These are phyloP conservation scores for Micromys minutus DNA, from an alignment of 2,113 vertebrate genomes.

Conservation along the genomic window DNA sequence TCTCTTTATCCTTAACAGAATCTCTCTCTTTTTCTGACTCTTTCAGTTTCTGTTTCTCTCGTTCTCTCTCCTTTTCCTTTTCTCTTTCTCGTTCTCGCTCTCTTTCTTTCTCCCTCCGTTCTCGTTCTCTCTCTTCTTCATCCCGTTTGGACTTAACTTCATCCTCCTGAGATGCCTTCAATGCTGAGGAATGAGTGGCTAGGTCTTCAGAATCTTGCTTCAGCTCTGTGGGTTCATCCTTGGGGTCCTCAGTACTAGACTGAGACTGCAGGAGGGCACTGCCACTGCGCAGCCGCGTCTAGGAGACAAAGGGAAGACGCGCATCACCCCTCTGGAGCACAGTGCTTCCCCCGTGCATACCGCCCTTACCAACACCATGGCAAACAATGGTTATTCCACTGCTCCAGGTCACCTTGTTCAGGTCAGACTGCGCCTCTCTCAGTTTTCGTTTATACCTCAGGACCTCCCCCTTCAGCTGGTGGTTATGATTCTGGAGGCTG, in stretches of 20 bases:
- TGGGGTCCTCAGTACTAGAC: constrained; percentile 94
- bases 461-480: constrained; percentile 98
- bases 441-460: constrained; percentile 94
- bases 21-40: constrained; percentile 88
- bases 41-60: constrained; percentile 86
- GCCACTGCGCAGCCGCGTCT: constrained; percentile 92
- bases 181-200: constrained; percentile 82
- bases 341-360: not conserved
- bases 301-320: not conserved
- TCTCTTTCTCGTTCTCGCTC: constrained; percentile 85
- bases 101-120: constrained; percentile 89
- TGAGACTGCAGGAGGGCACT: constrained; percentile 93
- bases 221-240: constrained; percentile 91
- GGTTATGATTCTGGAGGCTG: constrained; percentile 98
- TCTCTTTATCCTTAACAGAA: constrained; percentile 90
- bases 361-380: not conserved
- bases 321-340: not conserved
- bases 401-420: constrained; percentile 90
- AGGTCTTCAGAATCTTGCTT: constrained; percentile 91
- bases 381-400: not conserved
- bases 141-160: constrained; percentile 85
- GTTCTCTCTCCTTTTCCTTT: constrained; percentile 91
- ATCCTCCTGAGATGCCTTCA: constrained; percentile 86
- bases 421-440: constrained; percentile 93
- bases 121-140: constrained; percentile 87